Evolutionary conservation across 2,888 invertebrate genomes (phyloP), one percentile per base, ranked within the genome.

Genomic region (Toxonevra muliebris): DNA sequence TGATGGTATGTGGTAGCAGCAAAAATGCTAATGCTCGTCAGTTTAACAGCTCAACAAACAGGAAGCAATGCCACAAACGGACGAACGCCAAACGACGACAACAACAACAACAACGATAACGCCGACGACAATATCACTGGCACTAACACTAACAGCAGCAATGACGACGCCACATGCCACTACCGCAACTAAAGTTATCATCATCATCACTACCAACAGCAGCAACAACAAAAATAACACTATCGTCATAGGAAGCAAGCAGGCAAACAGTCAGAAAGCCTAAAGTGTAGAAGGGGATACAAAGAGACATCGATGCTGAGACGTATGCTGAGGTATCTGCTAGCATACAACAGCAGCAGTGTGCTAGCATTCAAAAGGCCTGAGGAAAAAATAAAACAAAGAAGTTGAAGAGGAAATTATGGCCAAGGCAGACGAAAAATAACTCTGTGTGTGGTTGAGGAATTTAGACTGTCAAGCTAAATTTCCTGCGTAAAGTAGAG

Each of bases 21-120:
- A 48, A 48, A 48, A 48, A 48, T 48, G 48, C 48, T 48, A 48
- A 48, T 48, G 48, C 48, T 13, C 15, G 48, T n/a, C 48, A 48
- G 48, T 48, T 48, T 48, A 48, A 48, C 9, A 48, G 48, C 48
- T 48, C 48, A 48, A 48, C 48, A 48, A 48, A 48, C 48, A 48
- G 48, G 48, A 48, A 48, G 15, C 48, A 48, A 48, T 5, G 48
- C 48, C 48, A 10, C 11, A n/a, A 48, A 48, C 15, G 30, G 30
- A 30, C 30, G 30, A 30, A 7, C 30, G 30, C 30, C 30, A 30
- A 30, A 7, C 30, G 3, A 30, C 30, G 30, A 30, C 48, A 48
- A 48, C 48, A 48, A 48, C 48, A 10, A 48, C 48, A 11, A 15
- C 8, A 12, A 48, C 48, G 10, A 15, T 13, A 45, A 10, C 10